Base-by-base conservation (phyloP, 2,113 vertebrate species). In the Cyphomyrus plagiostoma region DNA sequence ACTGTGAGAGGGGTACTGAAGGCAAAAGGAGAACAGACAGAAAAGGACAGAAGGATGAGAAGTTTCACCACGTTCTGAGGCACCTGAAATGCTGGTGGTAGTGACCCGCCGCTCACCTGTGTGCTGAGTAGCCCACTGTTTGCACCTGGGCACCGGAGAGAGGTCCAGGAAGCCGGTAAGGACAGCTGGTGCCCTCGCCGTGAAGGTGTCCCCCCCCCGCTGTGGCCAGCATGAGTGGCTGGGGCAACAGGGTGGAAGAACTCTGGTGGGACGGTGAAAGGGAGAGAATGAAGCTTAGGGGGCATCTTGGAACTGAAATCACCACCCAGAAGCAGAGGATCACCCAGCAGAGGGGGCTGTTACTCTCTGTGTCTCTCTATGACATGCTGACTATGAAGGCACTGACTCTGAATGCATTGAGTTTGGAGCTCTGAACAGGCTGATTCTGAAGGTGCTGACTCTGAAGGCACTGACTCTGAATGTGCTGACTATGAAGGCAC, bases 141-240 rank as follows among this genome's bases (percentile, higher is more conserved):
- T 91, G 96, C 95, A 35, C 95, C 96, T 0, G 97, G 97, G 0
- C 98, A 97, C 88, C 96, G 95, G 74, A 98, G 94, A 6, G 98
- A 98, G 11, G 97, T 97, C 98, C 98, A 99, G 23, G 98, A 98
- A 50, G 97, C 97, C 91, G 98, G 98, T 48, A 98, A 96, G 89
- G 97, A 96, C 77, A 98, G 96, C 94, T 97, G 96, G 56, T 97
- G 96, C 90, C 97, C 96, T 77, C 93, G 94, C 35, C 87, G 93
- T 85, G 95, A 87, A 0, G 94, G 90, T 26, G 97, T 95, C 90
- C 94, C 95, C 42, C 92, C 94, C 86, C 94, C 93, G 91, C 96
- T 96, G 15, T 94, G 93, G 85, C 96, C 93, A 1, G 94, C 93
- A 0, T 94, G 94, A 88, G 96, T 93, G 52, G 95, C 91, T 8